Evolutionary conservation across 37 sponge, comb jelly and placozoan genomes (phyloP), one percentile per base, ranked within the genome.

Genomic region (Hormiphora californensis): DNA sequence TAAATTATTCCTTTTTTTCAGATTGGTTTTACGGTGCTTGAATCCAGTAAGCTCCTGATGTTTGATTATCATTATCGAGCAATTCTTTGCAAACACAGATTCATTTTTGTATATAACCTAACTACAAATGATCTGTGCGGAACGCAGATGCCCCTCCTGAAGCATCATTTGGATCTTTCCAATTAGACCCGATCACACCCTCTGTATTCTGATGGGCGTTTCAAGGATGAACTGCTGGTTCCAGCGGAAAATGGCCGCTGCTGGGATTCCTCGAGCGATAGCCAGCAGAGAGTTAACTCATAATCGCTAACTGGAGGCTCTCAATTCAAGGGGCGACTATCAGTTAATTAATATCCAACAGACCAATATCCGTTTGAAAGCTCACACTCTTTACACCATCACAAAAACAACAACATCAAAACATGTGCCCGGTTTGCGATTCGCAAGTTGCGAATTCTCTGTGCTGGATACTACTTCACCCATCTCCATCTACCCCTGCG

Each of bases 1-100:
- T n/a, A n/a, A n/a, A n/a, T n/a, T n/a, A n/a, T n/a, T n/a, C n/a
- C n/a, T n/a, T n/a, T n/a, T n/a, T n/a, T n/a, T n/a, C n/a, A n/a
- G n/a, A n/a, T n/a, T 30, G 67, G 67, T 65, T 65, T 65, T 33
- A 65, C 67, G 21, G 67, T 65, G 37, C 67, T 65, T 21, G 67
- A 65, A 28, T 65, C 35, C 8, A 36, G 38, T 36, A 65, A 65
- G 28, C 37, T 65, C 37, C 67, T 65, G 4, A 65, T 65, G 67
- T 65, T 19, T 17, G 35, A 34, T 35, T 65, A 36, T 65, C 67
- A 65, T 33, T 65, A 65, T 32, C 8, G 2, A 19, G 67, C 35
- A 1, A 33, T 65, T 35, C 37, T 65, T 65, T 28, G 35, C 67
- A 28, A 38, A 65, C 67, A 65, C 67, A 33, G 67, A 65, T 31